phyloP scores from a whole-genome alignment of 2,888 invertebrate genomes.

The Hypomecis atomaria region DNA sequence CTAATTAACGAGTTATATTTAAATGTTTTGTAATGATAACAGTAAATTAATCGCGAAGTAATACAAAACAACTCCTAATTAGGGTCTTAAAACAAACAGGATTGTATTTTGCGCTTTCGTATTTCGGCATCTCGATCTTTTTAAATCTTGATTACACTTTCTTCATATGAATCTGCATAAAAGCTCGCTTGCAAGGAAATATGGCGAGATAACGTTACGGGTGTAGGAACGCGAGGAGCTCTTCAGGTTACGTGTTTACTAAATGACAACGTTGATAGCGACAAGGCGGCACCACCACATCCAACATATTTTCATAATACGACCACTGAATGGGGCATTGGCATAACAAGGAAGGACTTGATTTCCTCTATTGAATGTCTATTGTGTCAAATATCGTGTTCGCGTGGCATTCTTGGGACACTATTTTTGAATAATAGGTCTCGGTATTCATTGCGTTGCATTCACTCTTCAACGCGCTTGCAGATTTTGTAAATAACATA shows the following conservation, averaged over 20 bases:
- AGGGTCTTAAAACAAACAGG: background rate
- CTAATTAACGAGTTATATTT: background rate
- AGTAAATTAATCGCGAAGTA: background rate
- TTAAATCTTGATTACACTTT: slow-evolving; percentile 7
- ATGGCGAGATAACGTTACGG: slow-evolving; percentile 49
- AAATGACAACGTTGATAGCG: slow-evolving; percentile 48
- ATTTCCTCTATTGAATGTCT: slow-evolving; percentile 46
- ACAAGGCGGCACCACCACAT: slow-evolving; percentile 50
- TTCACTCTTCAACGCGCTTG: background rate
- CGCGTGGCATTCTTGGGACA: slow-evolving; percentile 41
- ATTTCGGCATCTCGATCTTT: background rate
- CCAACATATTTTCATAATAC: slow-evolving; percentile 75
- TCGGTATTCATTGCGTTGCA: slow-evolving; percentile 19
- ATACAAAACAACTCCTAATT: background rate
- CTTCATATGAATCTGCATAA: slow-evolving; percentile 10
- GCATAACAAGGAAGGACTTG: slow-evolving; percentile 65
- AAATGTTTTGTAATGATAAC: background rate
- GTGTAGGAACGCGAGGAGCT: slow-evolving; percentile 53
- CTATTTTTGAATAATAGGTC: slow-evolving; percentile 30
- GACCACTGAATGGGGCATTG: slow-evolving; percentile 57
- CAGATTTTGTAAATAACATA: background rate
- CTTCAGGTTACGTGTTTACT: slow-evolving; percentile 69
- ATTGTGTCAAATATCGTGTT: slow-evolving; percentile 47
- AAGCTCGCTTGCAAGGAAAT: slow-evolving; percentile 16
- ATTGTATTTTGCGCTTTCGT: background rate